phyloP scores from a whole-genome alignment of 2,113 vertebrate genomes.

The Notechis scutatus region DNA sequence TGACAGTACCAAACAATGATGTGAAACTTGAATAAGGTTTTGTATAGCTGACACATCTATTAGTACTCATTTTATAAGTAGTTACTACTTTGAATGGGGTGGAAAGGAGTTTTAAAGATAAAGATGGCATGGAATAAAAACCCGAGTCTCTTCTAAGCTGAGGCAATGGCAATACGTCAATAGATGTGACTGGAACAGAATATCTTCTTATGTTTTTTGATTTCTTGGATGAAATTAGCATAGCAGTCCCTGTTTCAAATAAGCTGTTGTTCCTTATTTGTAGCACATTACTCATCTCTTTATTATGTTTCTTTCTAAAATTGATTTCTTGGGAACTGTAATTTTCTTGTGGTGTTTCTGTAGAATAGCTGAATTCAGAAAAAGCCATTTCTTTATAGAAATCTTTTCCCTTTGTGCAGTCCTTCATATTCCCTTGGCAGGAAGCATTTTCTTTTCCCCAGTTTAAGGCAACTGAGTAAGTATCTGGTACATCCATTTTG shows the following conservation, averaged over 20 bases:
- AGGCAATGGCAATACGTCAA: constrained; percentile 35
- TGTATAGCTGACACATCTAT: constrained; percentile 31
- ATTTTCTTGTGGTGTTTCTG: constrained; percentile 24
- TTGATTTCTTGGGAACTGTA: constrained; percentile 55
- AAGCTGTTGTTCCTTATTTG: constrained; percentile 66
- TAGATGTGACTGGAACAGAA: constrained; percentile 67
- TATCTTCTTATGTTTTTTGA: constrained; percentile 66
- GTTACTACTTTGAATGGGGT: constrained; percentile 53
- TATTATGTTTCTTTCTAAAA: constrained; percentile 59
- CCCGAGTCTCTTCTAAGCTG: constrained; percentile 64
- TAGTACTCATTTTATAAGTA: constrained; percentile 31
- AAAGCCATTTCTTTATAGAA: constrained; percentile 43
- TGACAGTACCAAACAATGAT: constrained; percentile 43
- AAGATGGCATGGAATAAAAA: constrained; percentile 65
- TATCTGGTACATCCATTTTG: constrained; percentile 33
- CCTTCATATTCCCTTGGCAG: constrained; percentile 34
- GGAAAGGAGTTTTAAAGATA: constrained; percentile 57
- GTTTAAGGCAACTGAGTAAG: constrained; percentile 13
- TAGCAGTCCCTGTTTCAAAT: constrained; percentile 54
- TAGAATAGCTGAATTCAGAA: constrained; percentile 37
- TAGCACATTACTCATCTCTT: constrained; percentile 46
- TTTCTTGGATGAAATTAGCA: constrained; percentile 12
- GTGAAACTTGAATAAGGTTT: constrained; percentile 50
- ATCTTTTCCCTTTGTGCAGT: constrained; percentile 25
- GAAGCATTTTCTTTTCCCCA: constrained; percentile 31